Base-by-base conservation (phyloP, 2,113 vertebrate species). In the Tinamus guttatus region DNA sequence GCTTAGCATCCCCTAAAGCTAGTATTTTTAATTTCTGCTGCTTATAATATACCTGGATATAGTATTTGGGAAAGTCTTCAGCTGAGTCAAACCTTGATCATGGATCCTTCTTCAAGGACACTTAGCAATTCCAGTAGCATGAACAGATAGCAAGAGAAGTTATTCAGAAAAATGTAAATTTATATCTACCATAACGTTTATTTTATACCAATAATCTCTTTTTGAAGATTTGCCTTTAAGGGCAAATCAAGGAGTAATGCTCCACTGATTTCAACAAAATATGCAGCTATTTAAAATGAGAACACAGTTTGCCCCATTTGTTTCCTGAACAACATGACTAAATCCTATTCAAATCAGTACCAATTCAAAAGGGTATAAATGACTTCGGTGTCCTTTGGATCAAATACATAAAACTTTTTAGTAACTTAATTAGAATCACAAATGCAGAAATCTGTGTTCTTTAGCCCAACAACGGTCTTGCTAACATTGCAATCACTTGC, bases 341-440 rank as follows among this genome's bases (percentile, higher is more conserved):
- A 97, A 94, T 81, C 62, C 70, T 89, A 95, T 95, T 95, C 70
- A 89, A 69, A 90, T 95, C 82, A 94, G 12, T 95, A 88, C 47
- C 47, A 21, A 47, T 47, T 47, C 20, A 47, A 47, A 84, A 81
- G 76, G 43, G 18, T 94, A 75, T 85, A 76, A 75, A 49, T 95
- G 93, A 86, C 62, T 94, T 88, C 81, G 34, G 14, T 94, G 87
- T 93, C 85, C 87, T 93, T 70, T 95, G 93, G 54, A 91, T 93
- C 71, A 86, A 93, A 91, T 85, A 76, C 76, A 90, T 81, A 90
- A 87, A 75, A 64, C 38, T 93, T 92, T 93, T 92, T 71, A 86
- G 77, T 86, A 86, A 75, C 51, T 91, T 94, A 78, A 88, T 82
- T 90, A 95, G 95, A 95, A 75, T 25, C 32, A 86, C 79, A 91